phyloP scores from a whole-genome alignment of 1,140 invertebrate genomes.

The Apis florea region DNA sequence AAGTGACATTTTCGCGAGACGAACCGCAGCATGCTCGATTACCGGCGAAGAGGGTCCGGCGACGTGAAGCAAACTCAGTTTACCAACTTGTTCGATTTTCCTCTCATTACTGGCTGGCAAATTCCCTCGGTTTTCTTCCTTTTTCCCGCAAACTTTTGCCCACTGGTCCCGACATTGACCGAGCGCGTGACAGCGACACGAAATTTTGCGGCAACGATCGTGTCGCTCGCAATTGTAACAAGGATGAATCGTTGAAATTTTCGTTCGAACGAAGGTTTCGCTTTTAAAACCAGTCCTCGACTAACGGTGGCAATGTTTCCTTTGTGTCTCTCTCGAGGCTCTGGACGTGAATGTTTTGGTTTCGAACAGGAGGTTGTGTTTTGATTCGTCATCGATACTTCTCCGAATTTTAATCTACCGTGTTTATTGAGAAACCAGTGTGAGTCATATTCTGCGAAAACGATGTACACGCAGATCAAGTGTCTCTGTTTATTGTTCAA shows the following conservation, averaged over 20 bases:
- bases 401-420: too few relatives aligned
- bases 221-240: conserved; percentile 2
- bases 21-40: conserved; percentile 42
- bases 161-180: background rate
- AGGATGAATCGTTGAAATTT: conserved; percentile 3
- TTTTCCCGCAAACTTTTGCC: background rate
- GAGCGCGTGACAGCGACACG: too few relatives aligned
- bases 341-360: background rate
- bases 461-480: too few relatives aligned
- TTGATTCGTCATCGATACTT: too few relatives aligned
- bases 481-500: too few relatives aligned
- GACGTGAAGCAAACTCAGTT: conserved; percentile 45
- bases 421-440: too few relatives aligned
- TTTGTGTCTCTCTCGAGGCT: background rate
- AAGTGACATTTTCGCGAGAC: conserved; percentile 43
- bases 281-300: background rate
- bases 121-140: background rate
- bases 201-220: conserved; percentile 1
- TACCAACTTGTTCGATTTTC: conserved; percentile 43
- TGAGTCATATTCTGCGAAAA: too few relatives aligned
- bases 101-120: conserved; percentile 20
- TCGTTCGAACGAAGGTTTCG: background rate
- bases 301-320: background rate
- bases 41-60: background rate
- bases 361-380: too few relatives aligned